phyloP scores from a whole-genome alignment of 2,797 vertebrate species.

The Silurus aristotelis region DNA sequence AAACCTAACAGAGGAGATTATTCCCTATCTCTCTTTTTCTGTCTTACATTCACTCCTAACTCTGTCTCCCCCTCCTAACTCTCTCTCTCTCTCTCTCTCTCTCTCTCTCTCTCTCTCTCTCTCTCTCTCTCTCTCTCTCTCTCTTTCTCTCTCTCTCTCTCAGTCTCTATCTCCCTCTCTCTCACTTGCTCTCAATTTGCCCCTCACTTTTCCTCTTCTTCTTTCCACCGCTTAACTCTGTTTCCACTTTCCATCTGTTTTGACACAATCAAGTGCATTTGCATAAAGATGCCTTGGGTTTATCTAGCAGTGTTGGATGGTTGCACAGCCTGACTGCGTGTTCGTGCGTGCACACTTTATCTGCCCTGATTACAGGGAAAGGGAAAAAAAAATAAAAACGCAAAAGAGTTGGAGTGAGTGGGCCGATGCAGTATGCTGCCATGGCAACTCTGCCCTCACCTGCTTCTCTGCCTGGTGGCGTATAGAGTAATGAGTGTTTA shows the following conservation, averaged over 20 bases:
- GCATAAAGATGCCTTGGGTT: conserved; percentile 34
- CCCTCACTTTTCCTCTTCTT: background rate
- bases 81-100: background rate
- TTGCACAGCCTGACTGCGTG: background rate
- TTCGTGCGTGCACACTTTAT: background rate
- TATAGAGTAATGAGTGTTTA: conserved; percentile 58
- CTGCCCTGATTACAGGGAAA: conserved; percentile 31
- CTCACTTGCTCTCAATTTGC: background rate
- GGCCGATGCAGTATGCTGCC: conserved; percentile 61
- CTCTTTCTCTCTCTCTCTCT: no score
- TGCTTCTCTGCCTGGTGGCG: conserved; percentile 55
- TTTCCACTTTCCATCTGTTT: conserved; percentile 11
- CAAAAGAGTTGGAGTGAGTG: conserved; percentile 54
- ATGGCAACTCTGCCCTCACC: conserved; percentile 71
- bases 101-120: background rate
- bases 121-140: no score
- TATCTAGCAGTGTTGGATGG: conserved; percentile 16
- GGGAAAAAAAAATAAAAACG: conserved; percentile 28
- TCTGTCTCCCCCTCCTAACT: background rate
- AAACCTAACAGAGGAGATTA: background rate
- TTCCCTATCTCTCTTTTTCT: background rate
- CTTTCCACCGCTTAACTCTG: background rate
- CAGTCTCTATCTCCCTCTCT: no score
- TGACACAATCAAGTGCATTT: conserved; percentile 23
- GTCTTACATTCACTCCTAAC: no score